Evolutionary conservation across 2,888 invertebrate species (phyloP), one percentile per base, ranked within the genome.

Genomic region (Apocheima hispidaria): DNA sequence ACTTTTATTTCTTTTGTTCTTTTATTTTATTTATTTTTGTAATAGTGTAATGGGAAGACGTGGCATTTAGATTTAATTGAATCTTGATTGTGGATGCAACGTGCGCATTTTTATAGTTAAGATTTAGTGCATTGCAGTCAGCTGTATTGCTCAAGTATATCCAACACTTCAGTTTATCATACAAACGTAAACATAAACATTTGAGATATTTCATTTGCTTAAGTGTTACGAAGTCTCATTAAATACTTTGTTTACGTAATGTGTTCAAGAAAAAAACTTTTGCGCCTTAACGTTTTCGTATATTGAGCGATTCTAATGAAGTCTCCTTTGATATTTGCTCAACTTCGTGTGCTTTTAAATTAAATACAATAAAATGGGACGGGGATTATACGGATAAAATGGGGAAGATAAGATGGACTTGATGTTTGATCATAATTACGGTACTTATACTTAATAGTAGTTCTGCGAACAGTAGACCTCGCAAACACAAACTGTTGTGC

Each of bases 301-400:
- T 52, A 56, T 46, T 33, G 16, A 41, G 28, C 28, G 46, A 51
- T 33, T 20, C 14, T 56, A 51, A 61, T 56, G 56, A 60, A 54
- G 35, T 41, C 44, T 59, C 46, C 53, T 56, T 72, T 68, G 63
- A 61, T 68, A 62, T 69, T 62, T 60, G 33, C n/a, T 33, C 60
- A 26, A 60, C 63, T 70, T 65, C 40, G 48, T 51, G 59, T 48
- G 18, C 41, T 50, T 50, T 43, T 9, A 35, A 4, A 51, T 2
- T 33, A 26, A 50, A 10, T 43, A 20, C 9, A 20, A 23, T 41
- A 14, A 50, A 33, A 35, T 28, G 50, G 26, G 6, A n/a, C 21
- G 23, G n/a, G n/a, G n/a, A n/a, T n/a, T n/a, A n/a, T n/a, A n/a
- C n/a, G n/a, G n/a, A n/a, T n/a, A n/a, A n/a, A n/a, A n/a, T n/a